These are phyloP conservation scores for Geococcyx californianus DNA, from an alignment of 2,113 vertebrate species.

Conservation along the genomic window DNA sequence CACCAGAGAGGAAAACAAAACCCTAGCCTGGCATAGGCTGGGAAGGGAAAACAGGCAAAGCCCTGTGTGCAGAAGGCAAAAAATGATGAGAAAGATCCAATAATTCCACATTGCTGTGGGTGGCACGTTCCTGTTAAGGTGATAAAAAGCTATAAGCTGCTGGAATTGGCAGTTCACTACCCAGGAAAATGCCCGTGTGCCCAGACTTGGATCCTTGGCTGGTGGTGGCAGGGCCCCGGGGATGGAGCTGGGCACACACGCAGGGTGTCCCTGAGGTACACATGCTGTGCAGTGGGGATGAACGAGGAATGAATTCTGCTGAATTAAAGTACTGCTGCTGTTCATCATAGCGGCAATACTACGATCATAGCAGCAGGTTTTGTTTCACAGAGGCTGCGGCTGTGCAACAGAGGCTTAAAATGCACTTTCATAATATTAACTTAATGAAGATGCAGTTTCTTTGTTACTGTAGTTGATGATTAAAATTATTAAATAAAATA, in stretches of 20 bases:
- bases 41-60: neutral
- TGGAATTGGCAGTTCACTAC: neutral
- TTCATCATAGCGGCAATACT: neutral
- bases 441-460: neutral
- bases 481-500: neutral
- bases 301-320: too few relatives aligned
- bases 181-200: neutral
- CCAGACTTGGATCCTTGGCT: neutral
- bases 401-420: neutral
- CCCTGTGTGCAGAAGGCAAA: neutral
- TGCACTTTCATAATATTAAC: neutral
- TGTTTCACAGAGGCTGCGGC: neutral
- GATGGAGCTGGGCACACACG: neutral
- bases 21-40: neutral
- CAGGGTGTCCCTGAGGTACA: neutral
- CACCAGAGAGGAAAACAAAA: slow-evolving; percentile 50
- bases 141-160: neutral
- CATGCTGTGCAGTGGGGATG: fast-evolving
- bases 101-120: neutral
- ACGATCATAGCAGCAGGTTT: neutral
- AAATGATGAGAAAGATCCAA: neutral
- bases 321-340: neutral
- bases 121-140: neutral
- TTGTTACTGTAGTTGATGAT: neutral
- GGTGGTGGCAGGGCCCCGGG: neutral